Evolutionary conservation across 2,888 invertebrate species (phyloP), one percentile per base, ranked within the genome.

Genomic region (Orgyia antiqua): DNA sequence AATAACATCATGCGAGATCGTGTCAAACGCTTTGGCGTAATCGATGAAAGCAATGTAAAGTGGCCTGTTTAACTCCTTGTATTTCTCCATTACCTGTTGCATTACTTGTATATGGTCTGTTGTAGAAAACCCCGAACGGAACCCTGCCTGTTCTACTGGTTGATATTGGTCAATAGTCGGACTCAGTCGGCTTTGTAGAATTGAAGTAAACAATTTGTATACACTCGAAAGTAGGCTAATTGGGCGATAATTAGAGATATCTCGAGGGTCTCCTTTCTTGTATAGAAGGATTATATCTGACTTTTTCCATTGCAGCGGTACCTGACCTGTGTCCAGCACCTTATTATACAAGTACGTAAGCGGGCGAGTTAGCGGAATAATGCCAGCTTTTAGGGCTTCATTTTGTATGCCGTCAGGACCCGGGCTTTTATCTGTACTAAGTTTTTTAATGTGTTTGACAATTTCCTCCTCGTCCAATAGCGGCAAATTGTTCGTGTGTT

Each of bases 11-110:
- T 46, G 42, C 17, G 20, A 18, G 15, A 39, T 39, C 3, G 24
- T 29, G 30, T 36, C 40, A 10, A 36, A 40, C 2, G 28, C 33
- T 29, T 36, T 40, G n/a, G 18, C n/a, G 10, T 39, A 39, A 9
- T 39, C 33, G 13, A 39, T 29, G 17, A 40, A 39, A 9, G 30
- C 35, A 8, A 33, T n/a, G 24, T 33, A 35, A 3, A 35, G 24
- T 4, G 29, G 13, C 13, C 13, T 20, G n/a, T 21, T 28, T 2
- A 13, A 12, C 13, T 28, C 13, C 9, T 10, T 1, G n/a, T 13
- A 23, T 29, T 29, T 21, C 9, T 29, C 15, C 7, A 29, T 29
- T 3, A 23, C 5, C 15, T 23, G 18, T 10, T 24, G 4, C 8
- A 29, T 5, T 17, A 11, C 17, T 1, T 27, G 19, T 35, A 33